Percentiles rank a stretch among this genome's conserved stretches.
These are phyloP conservation scores for Lithosia quadra DNA, from an alignment of 2,888 invertebrate genomes.

Conservation along the genomic window DNA sequence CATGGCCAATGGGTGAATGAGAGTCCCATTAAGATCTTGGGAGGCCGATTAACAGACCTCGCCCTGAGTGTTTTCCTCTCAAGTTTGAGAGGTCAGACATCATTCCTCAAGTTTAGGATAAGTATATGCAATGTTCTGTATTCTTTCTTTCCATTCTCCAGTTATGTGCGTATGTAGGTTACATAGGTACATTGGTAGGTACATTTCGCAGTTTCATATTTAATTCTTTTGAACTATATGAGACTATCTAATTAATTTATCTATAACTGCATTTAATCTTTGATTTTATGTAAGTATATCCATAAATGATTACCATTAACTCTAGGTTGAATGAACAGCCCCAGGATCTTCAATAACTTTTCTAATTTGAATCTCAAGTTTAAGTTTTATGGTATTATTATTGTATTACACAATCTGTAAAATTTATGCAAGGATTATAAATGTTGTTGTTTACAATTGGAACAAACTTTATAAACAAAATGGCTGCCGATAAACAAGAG, in stretches of 20 bases:
- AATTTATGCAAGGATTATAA: conserved; percentile 3
- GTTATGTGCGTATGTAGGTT: too few relatives aligned
- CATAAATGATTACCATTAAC: conserved; percentile 1
- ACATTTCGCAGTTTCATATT: too few relatives aligned
- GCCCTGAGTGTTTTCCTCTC: too few relatives aligned
- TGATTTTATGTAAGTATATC: background rate
- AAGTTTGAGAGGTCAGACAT: too few relatives aligned
- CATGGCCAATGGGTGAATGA: background rate
- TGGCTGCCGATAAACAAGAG: background rate
- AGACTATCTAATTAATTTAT: background rate
- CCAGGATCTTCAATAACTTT: background rate
- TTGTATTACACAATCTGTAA: background rate
- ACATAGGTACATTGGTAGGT: too few relatives aligned
- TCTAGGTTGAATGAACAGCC: background rate
- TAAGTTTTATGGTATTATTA: background rate
- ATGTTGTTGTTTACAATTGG: background rate
- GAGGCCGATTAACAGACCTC: too few relatives aligned
- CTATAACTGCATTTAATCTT: background rate
- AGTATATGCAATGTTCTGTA: too few relatives aligned
- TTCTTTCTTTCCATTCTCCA: too few relatives aligned
- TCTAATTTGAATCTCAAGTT: conserved; percentile 1
- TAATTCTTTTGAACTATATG: background rate
- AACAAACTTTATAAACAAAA: background rate
- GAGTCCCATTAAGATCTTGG: too few relatives aligned
- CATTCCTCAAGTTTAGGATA: too few relatives aligned